Evolutionary conservation across 2,888 invertebrate genomes (phyloP).

Genomic region (Rugalucina vietnamica): DNA sequence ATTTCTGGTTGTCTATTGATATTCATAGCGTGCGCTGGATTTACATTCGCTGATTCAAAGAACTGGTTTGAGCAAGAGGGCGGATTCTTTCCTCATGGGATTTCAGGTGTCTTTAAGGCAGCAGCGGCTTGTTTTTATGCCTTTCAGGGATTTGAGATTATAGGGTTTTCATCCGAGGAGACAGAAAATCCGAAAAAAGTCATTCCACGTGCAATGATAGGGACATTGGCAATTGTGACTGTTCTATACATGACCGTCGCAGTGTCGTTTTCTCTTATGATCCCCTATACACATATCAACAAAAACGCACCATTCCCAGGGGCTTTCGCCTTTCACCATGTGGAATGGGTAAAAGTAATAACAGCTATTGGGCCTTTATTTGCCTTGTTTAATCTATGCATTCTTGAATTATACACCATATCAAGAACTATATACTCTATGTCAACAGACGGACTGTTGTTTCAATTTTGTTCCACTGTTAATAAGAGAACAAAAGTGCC

Average conservation of each 20-base stretch:
- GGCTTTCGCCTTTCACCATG: slow-evolving; percentile 74
- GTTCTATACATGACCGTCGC: slow-evolving; percentile 73
- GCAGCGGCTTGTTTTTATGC: slow-evolving; percentile 84
- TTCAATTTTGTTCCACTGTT: slow-evolving; percentile 88
- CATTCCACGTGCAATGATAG: slow-evolving; percentile 82
- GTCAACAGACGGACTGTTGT: slow-evolving; percentile 94
- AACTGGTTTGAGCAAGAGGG: slow-evolving; percentile 89
- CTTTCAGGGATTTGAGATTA: slow-evolving; percentile 83
- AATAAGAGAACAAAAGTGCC: slow-evolving; percentile 89
- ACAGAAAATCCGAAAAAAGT: slow-evolving; percentile 81
- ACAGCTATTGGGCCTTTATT: slow-evolving; percentile 78
- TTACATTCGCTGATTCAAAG: slow-evolving; percentile 91
- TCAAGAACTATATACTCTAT: slow-evolving; percentile 95
- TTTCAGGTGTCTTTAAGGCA: slow-evolving; percentile 81
- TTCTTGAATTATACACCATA: slow-evolving; percentile 93
- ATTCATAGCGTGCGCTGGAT: slow-evolving; percentile 87
- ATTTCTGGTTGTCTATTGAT: slow-evolving; percentile 81
- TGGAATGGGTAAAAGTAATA: slow-evolving; percentile 76
- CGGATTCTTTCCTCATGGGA: slow-evolving; percentile 79
- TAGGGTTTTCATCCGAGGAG: slow-evolving; percentile 84
- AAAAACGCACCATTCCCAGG: slow-evolving; percentile 77
- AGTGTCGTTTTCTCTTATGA: slow-evolving; percentile 71
- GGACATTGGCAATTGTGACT: slow-evolving; percentile 72
- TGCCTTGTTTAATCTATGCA: slow-evolving; percentile 76
- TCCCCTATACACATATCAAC: slow-evolving; percentile 76